Evolutionary conservation across 2,797 vertebrate species (phyloP), one percentile per base, ranked within the genome.

Genomic region (Basileuterus tristriatus): DNA sequence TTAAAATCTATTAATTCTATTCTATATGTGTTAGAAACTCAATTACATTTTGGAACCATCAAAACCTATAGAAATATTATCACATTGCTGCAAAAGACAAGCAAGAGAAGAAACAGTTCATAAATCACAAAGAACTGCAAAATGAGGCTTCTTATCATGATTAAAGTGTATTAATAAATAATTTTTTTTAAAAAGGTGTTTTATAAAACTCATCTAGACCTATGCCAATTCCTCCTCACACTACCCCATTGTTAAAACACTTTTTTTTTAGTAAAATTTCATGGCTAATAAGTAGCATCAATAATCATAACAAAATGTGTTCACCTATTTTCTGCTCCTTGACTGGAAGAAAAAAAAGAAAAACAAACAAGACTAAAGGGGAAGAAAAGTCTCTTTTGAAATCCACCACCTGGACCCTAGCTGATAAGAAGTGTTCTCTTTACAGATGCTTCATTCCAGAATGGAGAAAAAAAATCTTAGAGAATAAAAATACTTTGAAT

Each of bases 1-100:
- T 95, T 87, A 83, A 94, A 92, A 94, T 65, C 53, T 83, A 71
- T 89, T 77, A 44, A 81, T 85, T 94, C 46, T 58, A 44, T 23
- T 59, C 34, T 65, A 3, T 47, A 39, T 44, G 47, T 81, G 50
- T 82, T 83, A 80, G 55, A 36, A 93, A 87, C 62, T 72, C 65
- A 65, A 77, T 71, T 83, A 56, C 29, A 72, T 91, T 87, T 78
- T 59, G 29, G 47, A 92, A 62, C 65, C 69, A 76, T 43, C 62
- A 94, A 93, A 88, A 86, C 30, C 50, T 87, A 87, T 3, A 71
- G 17, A 89, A 91, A 72, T 50, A 83, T 47, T 65, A 91, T n/a
- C 64, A 80, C 13, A 27, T 1, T 71, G 49, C 23, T 55, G 12
- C 68, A 89, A 83, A 95, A 86, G 36, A 56, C 27, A 86, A 67